Evolutionary conservation across 2,797 vertebrate genomes (phyloP).

Genomic region (Liasis olivaceus): DNA sequence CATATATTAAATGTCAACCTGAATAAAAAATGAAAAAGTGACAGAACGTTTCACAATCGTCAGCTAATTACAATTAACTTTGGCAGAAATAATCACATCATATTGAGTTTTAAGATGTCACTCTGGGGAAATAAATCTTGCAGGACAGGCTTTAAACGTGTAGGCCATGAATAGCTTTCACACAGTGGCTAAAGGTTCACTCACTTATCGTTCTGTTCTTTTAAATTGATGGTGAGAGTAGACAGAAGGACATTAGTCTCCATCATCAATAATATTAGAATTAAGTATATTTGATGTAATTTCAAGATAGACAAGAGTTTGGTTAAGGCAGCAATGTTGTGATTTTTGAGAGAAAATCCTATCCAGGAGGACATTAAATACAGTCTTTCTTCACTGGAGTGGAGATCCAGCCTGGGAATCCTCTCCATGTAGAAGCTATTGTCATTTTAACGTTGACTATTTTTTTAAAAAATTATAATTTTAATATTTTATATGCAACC

Average conservation of each 20-base stretch:
- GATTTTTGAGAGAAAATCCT: background rate
- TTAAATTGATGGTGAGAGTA: background rate
- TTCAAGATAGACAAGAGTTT: background rate
- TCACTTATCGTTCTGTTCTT: background rate
- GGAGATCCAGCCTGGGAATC: background rate
- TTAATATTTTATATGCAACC: no score
- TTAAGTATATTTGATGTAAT: background rate
- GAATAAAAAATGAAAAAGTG: background rate
- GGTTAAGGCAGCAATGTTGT: background rate
- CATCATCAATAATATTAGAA: background rate
- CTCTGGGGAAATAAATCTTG: background rate
- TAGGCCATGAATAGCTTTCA: background rate
- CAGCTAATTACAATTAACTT: constrained; percentile 12
- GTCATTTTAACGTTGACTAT: background rate
- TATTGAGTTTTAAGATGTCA: background rate
- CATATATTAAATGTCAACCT: background rate
- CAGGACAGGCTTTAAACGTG: background rate
- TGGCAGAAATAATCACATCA: constrained; percentile 1
- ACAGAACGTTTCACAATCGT: background rate
- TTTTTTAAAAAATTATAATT: background rate
- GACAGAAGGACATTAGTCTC: background rate
- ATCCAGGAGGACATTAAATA: background rate
- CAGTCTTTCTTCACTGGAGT: background rate
- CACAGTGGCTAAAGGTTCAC: background rate
- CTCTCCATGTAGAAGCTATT: background rate